Percentiles rank a stretch among this genome's conserved stretches.
Evolutionary conservation across 1,140 invertebrate genomes (phyloP).

Genomic region (Polypedilum pembai): DNA sequence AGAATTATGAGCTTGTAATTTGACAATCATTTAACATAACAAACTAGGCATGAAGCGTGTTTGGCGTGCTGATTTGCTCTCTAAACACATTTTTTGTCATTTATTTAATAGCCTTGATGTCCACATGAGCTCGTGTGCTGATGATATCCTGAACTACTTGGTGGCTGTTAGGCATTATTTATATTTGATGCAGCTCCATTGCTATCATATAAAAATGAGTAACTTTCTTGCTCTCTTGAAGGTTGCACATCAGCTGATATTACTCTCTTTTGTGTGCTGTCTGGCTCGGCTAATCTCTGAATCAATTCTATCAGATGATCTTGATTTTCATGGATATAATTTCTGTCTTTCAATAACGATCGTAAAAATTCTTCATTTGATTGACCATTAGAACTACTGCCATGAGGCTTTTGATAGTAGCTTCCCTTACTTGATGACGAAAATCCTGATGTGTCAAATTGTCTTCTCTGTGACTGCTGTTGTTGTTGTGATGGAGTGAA

Average conservation of each 20-base stretch:
- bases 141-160: background rate
- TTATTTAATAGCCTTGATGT: slow-evolving; percentile 9
- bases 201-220: slow-evolving; percentile 5
- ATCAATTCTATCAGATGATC: background rate
- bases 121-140: background rate
- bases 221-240: slow-evolving; percentile 19
- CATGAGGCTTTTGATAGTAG: background rate
- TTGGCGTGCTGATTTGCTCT: slow-evolving; percentile 12
- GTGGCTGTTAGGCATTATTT: background rate
- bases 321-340: background rate
- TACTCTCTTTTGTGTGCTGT: background rate
- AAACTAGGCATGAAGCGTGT: background rate
- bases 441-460: background rate
- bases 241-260: background rate
- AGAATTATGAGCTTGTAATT: slow-evolving; percentile 28
- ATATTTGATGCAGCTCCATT: slow-evolving; percentile 2
- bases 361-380: slow-evolving; percentile 1
- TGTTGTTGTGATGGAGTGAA: background rate
- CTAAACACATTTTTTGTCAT: background rate
- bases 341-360: background rate
- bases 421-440: background rate
- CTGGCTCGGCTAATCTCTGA: background rate
- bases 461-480: background rate
- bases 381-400: background rate
- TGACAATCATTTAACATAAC: slow-evolving; percentile 27